These are phyloP conservation scores for Pseudopodoces humilis DNA, from an alignment of 2,113 vertebrate genomes.

Conservation along the genomic window DNA sequence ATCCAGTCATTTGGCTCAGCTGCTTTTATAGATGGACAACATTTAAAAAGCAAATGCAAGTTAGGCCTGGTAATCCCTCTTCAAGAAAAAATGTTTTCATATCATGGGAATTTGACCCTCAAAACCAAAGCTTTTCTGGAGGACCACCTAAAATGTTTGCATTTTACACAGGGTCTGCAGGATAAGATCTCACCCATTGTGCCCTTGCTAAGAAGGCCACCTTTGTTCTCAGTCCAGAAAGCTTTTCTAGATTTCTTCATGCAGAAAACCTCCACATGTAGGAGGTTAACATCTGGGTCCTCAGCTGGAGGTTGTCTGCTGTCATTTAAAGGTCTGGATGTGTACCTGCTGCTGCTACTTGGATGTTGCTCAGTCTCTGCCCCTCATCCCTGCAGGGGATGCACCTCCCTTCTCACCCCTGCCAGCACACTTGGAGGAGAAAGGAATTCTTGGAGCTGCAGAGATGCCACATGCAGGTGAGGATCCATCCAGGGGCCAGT, in stretches of 20 bases:
- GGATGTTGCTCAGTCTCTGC: background rate
- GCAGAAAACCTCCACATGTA: background rate
- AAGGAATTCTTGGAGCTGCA: background rate
- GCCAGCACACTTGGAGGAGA: background rate
- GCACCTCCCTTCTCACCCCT: background rate
- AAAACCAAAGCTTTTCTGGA: background rate
- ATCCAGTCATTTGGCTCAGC: background rate
- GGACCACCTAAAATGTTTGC: background rate
- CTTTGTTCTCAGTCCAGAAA: background rate
- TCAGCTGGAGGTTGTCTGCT: background rate
- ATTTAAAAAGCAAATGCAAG: background rate
- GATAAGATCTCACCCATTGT: fast-evolving
- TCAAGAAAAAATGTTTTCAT: background rate
- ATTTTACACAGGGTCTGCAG: background rate
- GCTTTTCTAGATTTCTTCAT: background rate
- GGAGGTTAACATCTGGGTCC: background rate
- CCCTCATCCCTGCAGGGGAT: fast-evolving
- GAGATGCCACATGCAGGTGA: background rate
- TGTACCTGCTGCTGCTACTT: background rate
- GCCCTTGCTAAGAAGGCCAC: background rate
- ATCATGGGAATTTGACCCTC: background rate
- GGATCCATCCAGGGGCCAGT: background rate
- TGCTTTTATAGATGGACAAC: background rate
- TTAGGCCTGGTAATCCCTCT: background rate
- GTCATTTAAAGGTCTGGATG: background rate